phyloP scores from a whole-genome alignment of 2,113 vertebrate species.

The Lonchura striata region DNA sequence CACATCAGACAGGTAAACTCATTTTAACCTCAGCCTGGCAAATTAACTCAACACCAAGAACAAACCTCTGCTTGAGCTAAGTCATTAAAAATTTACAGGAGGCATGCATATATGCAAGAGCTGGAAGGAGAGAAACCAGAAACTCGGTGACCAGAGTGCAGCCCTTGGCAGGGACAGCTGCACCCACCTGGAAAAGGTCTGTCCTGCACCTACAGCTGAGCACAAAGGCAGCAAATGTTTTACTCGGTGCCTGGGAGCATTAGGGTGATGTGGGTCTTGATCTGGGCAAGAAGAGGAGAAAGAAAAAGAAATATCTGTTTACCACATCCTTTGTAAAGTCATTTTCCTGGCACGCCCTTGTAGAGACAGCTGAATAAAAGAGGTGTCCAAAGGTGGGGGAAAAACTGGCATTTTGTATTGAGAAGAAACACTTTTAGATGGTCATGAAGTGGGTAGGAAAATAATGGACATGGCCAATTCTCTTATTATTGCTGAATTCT shows the following conservation, averaged over 20 bases:
- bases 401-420: rapidly evolving
- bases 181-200: background rate
- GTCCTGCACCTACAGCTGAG: background rate
- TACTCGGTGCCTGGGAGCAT: background rate
- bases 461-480: background rate
- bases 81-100: background rate
- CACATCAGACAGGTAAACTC: background rate
- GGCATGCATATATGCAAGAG: background rate
- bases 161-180: background rate
- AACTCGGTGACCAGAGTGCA: background rate
- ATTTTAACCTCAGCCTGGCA: background rate
- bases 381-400: background rate
- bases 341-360: background rate
- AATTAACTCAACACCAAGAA: background rate
- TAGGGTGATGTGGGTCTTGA: background rate
- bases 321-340: background rate
- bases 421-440: background rate
- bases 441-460: background rate
- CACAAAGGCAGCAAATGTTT: background rate
- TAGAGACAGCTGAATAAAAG: background rate
- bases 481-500: background rate
- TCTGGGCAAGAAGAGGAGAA: background rate
- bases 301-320: background rate
- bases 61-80: background rate
- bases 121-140: background rate